Conservation (phyloP, 1,140 invertebrate species). For the Panulirus ornatus region DNA sequence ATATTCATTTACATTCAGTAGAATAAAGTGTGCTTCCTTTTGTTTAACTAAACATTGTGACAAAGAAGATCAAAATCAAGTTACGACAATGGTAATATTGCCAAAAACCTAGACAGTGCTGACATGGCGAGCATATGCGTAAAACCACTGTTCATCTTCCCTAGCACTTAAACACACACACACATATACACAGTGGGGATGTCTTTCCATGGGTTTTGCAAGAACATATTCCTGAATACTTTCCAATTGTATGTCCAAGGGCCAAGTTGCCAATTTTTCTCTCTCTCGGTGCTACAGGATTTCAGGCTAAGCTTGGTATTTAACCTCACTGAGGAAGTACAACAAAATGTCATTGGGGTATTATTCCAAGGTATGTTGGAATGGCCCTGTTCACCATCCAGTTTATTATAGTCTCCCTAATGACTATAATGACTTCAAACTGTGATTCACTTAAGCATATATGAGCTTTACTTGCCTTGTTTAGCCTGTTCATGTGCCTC, state of each 20-base stretch:
- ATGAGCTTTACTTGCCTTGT: constrained; percentile 72
- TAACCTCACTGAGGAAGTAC: constrained; percentile 71
- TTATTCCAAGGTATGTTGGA: constrained; percentile 34
- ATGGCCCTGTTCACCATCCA: constrained; percentile 61
- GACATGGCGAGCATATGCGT: constrained; percentile 47
- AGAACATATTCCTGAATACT: constrained; percentile 67
- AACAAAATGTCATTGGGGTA: constrained; percentile 63
- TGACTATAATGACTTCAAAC: constrained; percentile 66
- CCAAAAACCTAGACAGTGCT: too few species aligned
- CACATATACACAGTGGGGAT: constrained; percentile 61
- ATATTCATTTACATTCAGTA: background rate
- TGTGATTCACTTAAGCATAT: constrained; percentile 72
- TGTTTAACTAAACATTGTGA: background rate
- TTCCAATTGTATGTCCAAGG: constrained; percentile 56
- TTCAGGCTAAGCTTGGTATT: constrained; percentile 72
- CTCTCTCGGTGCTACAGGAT: constrained; percentile 68
- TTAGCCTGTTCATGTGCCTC: constrained; percentile 72
- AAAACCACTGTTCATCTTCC: constrained; percentile 46
- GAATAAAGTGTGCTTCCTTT: background rate
- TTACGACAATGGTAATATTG: too few species aligned
- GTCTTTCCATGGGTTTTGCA: constrained; percentile 70
- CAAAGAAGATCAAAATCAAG: background rate
- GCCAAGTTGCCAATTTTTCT: constrained; percentile 60
- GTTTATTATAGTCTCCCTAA: constrained; percentile 51
- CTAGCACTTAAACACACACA: constrained; percentile 48